Percentiles rank a stretch among this genome's conserved stretches.
Evolutionary conservation across 2,888 invertebrate species (phyloP).

Genomic region (Macrophya annulata): DNA sequence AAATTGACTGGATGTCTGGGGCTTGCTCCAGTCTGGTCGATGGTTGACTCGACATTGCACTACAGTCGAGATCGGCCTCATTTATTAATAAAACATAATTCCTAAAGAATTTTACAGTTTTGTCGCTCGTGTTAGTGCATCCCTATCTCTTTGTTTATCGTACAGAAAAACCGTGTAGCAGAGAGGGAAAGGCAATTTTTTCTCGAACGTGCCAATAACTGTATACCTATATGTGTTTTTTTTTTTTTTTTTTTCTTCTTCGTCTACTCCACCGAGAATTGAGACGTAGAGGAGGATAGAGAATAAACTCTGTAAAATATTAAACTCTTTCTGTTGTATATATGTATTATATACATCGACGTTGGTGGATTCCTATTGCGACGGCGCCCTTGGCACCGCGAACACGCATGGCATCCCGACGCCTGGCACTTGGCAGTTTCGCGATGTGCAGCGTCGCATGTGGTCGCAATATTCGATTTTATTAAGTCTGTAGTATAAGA

Average conservation of each 20-base stretch:
- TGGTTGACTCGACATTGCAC: slow-evolving; percentile 39
- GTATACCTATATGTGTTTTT: background rate
- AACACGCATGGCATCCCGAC: slow-evolving; percentile 60
- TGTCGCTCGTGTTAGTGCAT: background rate
- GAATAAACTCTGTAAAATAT: slow-evolving; percentile 36
- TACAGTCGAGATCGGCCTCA: slow-evolving; percentile 19
- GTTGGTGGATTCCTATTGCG: slow-evolving; percentile 62
- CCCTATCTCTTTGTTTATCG: background rate
- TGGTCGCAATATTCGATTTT: slow-evolving; percentile 59
- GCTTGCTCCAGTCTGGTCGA: slow-evolving; percentile 37
- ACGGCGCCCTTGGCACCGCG: slow-evolving; percentile 66
- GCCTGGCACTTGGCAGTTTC: slow-evolving; percentile 68
- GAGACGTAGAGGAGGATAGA: slow-evolving; percentile 8
- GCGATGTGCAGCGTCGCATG: slow-evolving; percentile 65
- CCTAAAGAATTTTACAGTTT: background rate
- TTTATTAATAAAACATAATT: background rate
- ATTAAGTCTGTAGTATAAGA: background rate
- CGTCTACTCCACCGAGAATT: background rate
- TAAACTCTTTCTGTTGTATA: background rate
- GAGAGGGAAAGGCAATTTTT: slow-evolving; percentile 5
- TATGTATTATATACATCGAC: slow-evolving; percentile 8
- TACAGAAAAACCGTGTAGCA: background rate
- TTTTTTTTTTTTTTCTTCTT: background rate
- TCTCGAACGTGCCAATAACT: slow-evolving; percentile 4
- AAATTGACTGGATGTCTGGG: slow-evolving; percentile 29